phyloP scores from a whole-genome alignment of 1,140 invertebrate genomes.

The Melipona quadrifasciata region DNA sequence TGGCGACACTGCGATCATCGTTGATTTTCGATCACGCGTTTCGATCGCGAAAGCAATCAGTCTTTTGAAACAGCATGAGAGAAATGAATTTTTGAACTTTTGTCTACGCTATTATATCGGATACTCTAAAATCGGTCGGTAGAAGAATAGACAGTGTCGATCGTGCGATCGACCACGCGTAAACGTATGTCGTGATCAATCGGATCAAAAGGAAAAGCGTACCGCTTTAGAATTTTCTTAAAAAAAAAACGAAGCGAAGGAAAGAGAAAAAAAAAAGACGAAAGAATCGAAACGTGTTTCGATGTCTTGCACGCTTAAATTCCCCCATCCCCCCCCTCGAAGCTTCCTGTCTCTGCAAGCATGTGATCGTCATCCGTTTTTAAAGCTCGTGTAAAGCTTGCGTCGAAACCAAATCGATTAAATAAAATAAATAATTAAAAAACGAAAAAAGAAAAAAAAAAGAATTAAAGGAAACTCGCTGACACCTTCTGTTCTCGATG shows the following conservation, averaged over 20 bases:
- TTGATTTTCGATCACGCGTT: slow-evolving; percentile 55
- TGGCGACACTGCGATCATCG: slow-evolving; percentile 54
- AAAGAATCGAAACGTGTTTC: slow-evolving; percentile 1
- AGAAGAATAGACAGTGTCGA: neutral
- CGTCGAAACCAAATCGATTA: slow-evolving; percentile 7
- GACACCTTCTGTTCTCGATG: slow-evolving; percentile 21
- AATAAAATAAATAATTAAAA: neutral
- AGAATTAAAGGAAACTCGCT: neutral
- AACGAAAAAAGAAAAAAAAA: no score
- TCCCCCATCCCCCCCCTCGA: neutral
- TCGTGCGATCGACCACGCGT: neutral
- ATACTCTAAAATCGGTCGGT: neutral
- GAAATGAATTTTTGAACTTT: neutral
- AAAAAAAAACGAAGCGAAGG: neutral
- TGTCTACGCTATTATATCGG: slow-evolving; percentile 16
- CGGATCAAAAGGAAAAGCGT: neutral
- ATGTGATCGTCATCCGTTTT: slow-evolving; percentile 14
- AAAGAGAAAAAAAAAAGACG: neutral
- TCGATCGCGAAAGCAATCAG: slow-evolving; percentile 26
- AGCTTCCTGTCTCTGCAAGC: slow-evolving; percentile 24
- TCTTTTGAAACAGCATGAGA: slow-evolving; percentile 3
- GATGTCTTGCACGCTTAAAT: slow-evolving; percentile 29
- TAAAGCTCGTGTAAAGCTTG: slow-evolving; percentile 1
- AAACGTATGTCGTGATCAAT: neutral
- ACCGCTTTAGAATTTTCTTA: neutral